Percentiles rank a stretch among this genome's conserved stretches.
Conservation (phyloP, 1,140 invertebrate genomes). For the Luehdorfia chinensis region DNA sequence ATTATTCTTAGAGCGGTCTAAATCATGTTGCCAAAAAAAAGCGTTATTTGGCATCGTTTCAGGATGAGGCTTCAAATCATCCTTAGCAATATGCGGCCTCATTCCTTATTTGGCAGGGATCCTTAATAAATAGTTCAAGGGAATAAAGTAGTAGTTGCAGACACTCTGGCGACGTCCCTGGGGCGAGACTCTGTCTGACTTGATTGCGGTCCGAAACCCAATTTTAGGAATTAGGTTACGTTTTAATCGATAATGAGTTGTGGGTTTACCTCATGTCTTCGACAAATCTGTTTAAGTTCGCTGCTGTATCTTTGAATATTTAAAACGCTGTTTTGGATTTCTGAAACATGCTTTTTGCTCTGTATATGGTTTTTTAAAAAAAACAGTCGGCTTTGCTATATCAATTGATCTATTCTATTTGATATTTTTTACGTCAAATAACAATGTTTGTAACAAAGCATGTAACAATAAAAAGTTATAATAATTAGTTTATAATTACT, state of each 20-base stretch:
- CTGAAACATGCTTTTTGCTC: too few relatives aligned
- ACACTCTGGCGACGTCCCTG: not conserved
- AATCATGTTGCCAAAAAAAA: conserved; percentile 2
- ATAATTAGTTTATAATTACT: too few relatives aligned
- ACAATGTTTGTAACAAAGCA: too few relatives aligned
- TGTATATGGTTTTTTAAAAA: too few relatives aligned
- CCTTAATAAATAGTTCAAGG: conserved; percentile 2
- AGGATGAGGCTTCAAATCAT: not conserved
- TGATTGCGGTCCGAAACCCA: conserved; percentile 1
- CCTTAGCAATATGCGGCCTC: not conserved
- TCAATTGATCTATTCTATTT: too few relatives aligned
- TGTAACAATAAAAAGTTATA: too few relatives aligned
- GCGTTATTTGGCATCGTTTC: not conserved
- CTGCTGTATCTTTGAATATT: too few relatives aligned
- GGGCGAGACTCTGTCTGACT: not conserved
- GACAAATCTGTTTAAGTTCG: not conserved
- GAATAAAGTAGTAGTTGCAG: not conserved
- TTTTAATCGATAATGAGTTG: conserved; percentile 7
- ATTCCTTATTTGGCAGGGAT: conserved; percentile 2
- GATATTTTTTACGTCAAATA: too few relatives aligned
- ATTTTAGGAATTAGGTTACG: conserved; percentile 6
- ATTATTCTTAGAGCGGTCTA: too few relatives aligned
- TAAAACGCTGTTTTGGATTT: too few relatives aligned
- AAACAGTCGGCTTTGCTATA: too few relatives aligned
- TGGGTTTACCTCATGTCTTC: not conserved